Evolutionary conservation across 2,888 invertebrate genomes (phyloP), one percentile per base, ranked within the genome.

Genomic region (Ormyrus labotus): DNA sequence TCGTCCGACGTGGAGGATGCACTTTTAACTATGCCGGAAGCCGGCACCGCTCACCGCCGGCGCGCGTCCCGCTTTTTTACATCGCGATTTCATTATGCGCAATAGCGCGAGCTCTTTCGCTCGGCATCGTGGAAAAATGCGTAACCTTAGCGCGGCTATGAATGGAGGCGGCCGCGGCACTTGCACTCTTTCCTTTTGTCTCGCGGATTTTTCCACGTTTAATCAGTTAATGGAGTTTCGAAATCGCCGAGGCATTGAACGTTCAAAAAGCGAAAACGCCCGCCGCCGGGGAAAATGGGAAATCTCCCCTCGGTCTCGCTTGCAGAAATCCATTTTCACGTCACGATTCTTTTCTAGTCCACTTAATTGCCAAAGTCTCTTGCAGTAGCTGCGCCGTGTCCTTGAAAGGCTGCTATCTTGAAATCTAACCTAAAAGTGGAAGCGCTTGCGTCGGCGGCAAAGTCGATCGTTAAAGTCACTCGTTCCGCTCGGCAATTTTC

Each of bases 401-500:
- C 77, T 73, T 73, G 77, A 73, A 69, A 53, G 51, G 6, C 6
- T 19, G 45, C 47, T 81, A 81, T 81, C 81, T 81, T 58, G 74
- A 81, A 81, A 81, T 81, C 81, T 78, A 81, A 81, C 78, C 78
- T 81, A 71, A 74, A 78, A 81, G 69, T 74, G 77, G 68, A 76
- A 63, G 77, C 67, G 69, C 50, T 70, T 19, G 64, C 50, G 34
- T 34, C 45, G 8, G 11, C 11, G 55, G 50, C 72, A 61, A 60
- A 68, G 72, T 51, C 70, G 78, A 81, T 81, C 75, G 81, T 81
- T 78, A 75, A 75, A 71, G 67, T 81, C 70, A 76, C 78, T 75
- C 79, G 78, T 81, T 81, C 71, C 78, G 81, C 72, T 81, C 53
- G 58, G 78, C 74, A 81, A 81, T 75, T 81, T 81, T 81, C 70